These are phyloP conservation scores for Pogonognathellus flavescens DNA, from an alignment of 1,140 invertebrate genomes.

Conservation along the genomic window DNA sequence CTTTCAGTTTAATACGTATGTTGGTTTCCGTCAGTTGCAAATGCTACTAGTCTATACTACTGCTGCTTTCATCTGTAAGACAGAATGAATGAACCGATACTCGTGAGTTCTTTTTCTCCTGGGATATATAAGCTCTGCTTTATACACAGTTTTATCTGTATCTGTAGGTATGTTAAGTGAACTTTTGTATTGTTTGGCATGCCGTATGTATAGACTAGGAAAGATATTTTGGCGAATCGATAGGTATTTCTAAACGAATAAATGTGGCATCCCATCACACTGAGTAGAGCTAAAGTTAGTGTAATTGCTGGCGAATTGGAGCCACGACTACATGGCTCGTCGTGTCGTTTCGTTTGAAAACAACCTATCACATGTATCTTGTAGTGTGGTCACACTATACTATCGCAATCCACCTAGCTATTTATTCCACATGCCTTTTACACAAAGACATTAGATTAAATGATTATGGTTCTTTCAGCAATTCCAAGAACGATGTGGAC, in stretches of 20 bases:
- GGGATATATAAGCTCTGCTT: slow-evolving; percentile 4
- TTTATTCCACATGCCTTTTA: slow-evolving; percentile 55
- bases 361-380: slow-evolving; percentile 37
- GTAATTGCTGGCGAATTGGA: slow-evolving; percentile 50
- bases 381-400: slow-evolving; percentile 36
- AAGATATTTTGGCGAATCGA: slow-evolving; percentile 43
- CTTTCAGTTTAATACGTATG: neutral
- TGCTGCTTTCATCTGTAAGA: neutral
- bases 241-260: slow-evolving; percentile 47
- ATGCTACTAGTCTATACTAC: neutral
- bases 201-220: neutral
- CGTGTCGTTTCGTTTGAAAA: slow-evolving; percentile 26
- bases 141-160: slow-evolving; percentile 7
- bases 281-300: slow-evolving; percentile 48
- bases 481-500: slow-evolving; percentile 35
- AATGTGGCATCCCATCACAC: slow-evolving; percentile 50
- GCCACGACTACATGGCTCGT: slow-evolving; percentile 18
- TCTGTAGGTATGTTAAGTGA: slow-evolving; percentile 22
- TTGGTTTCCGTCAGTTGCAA: neutral
- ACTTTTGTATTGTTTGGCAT: slow-evolving; percentile 23
- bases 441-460: slow-evolving; percentile 61
- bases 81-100: neutral
- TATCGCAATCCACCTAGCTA: neutral
- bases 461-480: slow-evolving; percentile 58
- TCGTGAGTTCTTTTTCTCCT: neutral